Percentiles rank a stretch among this genome's conserved stretches.
Conservation (phyloP, 2,888 invertebrate genomes). For the Xanthorhoe spadicearia region DNA sequence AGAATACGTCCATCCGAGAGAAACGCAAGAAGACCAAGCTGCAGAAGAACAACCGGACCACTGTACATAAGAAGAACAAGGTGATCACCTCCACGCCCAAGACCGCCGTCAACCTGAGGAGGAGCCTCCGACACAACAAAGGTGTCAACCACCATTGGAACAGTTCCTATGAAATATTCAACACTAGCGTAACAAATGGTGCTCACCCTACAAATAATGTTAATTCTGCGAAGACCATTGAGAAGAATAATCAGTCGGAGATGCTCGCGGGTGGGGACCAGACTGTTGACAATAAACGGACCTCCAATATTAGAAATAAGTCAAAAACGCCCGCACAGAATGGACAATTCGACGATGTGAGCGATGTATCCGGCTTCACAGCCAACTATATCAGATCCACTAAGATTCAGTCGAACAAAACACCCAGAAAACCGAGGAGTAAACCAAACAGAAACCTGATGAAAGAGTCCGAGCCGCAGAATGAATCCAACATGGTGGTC, state of each 20-base stretch:
- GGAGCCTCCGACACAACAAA: conserved; percentile 64
- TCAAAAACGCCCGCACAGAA: conserved; percentile 47
- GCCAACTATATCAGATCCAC: conserved; percentile 81
- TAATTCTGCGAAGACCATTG: conserved; percentile 37
- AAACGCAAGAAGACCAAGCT: conserved; percentile 62
- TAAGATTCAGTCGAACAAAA: conserved; percentile 68
- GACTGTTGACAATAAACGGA: conserved; percentile 48
- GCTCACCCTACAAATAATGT: conserved; percentile 46
- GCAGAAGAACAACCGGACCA: conserved; percentile 55
- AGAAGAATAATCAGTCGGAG: conserved; percentile 46
- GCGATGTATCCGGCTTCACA: conserved; percentile 80
- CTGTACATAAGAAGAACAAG: conserved; percentile 65
- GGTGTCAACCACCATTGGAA: conserved; percentile 61
- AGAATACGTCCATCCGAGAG: conserved; percentile 58
- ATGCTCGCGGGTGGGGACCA: conserved; percentile 51
- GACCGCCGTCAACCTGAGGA: conserved; percentile 56
- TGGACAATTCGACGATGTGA: conserved; percentile 74
- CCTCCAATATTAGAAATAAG: conserved; percentile 36
- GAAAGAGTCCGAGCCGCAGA: conserved; percentile 57
- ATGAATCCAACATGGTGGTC: conserved; percentile 58
- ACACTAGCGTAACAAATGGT: conserved; percentile 53
- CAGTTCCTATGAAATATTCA: conserved; percentile 63
- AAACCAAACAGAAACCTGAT: conserved; percentile 63
- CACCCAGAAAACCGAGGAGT: conserved; percentile 63
- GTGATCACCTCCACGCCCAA: conserved; percentile 73